Percentiles rank a stretch among this genome's conserved stretches.
Conservation (phyloP, 2,888 invertebrate species). For the Drosophila putrida region DNA sequence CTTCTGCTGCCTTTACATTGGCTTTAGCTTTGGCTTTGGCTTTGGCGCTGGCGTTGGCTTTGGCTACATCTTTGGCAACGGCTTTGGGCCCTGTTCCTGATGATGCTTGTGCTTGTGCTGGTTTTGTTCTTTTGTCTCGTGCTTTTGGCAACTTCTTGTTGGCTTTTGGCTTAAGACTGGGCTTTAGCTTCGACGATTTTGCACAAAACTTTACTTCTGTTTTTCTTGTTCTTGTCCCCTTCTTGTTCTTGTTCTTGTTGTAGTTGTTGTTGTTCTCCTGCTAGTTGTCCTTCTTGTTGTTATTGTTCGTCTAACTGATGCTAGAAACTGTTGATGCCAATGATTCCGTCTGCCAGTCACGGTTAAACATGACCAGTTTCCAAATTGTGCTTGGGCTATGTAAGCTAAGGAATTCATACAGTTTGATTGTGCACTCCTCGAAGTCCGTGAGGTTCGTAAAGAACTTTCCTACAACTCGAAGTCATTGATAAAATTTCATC, state of each 20-base stretch:
- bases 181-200: conserved; percentile 69
- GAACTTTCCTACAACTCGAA: conserved; percentile 3
- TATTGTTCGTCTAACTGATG: conserved; percentile 16
- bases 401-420: conserved; percentile 18
- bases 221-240: conserved; percentile 27
- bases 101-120: conserved; percentile 22
- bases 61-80: conserved; percentile 12
- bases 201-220: conserved; percentile 54
- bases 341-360: conserved; percentile 37
- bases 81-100: conserved; percentile 27
- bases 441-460: conserved; percentile 8
- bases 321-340: conserved; percentile 39
- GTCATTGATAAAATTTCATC: conserved; percentile 4
- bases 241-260: conserved; percentile 6
- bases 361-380: conserved; percentile 28
- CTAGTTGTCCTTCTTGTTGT: conserved; percentile 3
- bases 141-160: conserved; percentile 77
- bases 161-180: conserved; percentile 78
- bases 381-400: conserved; percentile 5
- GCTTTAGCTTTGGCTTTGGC: conserved; percentile 28
- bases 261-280: too few species aligned
- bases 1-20: conserved; percentile 51
- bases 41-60: conserved; percentile 10
- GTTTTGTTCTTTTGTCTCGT: conserved; percentile 64
- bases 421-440: conserved; percentile 9